Conservation (phyloP, 2,888 invertebrate species). For the Caenorhabditis zanzibari region DNA sequence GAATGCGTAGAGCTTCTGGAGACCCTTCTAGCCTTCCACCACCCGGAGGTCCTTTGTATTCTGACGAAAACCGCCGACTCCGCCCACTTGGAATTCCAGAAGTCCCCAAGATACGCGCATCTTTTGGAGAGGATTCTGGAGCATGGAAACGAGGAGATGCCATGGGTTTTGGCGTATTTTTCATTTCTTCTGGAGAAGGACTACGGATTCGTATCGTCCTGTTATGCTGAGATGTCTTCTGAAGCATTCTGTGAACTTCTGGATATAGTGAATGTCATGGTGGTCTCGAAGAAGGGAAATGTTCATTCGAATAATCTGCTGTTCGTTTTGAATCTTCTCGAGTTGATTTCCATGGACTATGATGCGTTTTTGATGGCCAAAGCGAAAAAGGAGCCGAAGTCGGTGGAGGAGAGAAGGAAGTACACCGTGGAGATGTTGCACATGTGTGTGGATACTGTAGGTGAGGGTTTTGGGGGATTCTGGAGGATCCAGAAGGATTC, state of each 20-base stretch:
- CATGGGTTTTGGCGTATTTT: conserved; percentile 60
- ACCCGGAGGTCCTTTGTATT: conserved; percentile 45
- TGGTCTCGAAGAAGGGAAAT: conserved; percentile 20
- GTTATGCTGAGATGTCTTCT: conserved; percentile 60
- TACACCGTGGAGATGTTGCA: conserved; percentile 38
- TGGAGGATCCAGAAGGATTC: too few species aligned
- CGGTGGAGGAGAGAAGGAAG: conserved; percentile 19
- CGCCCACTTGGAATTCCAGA: conserved; percentile 54
- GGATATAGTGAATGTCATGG: conserved; percentile 24
- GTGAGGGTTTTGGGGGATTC: not conserved
- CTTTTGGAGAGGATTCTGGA: conserved; percentile 39
- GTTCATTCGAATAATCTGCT: conserved; percentile 56
- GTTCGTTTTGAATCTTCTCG: conserved; percentile 54
- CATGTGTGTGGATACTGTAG: conserved; percentile 48
- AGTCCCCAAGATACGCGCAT: conserved; percentile 37
- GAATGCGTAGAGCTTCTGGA: conserved; percentile 51
- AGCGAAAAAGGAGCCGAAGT: conserved; percentile 34
- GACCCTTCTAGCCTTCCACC: conserved; percentile 24
- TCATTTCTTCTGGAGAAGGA: conserved; percentile 68
- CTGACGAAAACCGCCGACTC: conserved; percentile 50
- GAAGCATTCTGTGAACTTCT: conserved; percentile 30
- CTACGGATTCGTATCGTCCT: conserved; percentile 66
- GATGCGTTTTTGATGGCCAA: conserved; percentile 26
- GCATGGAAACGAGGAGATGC: too few species aligned
- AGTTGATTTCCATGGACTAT: conserved; percentile 46